phyloP scores from a whole-genome alignment of 1,140 invertebrate species.

The Diachasmimorpha longicaudata region DNA sequence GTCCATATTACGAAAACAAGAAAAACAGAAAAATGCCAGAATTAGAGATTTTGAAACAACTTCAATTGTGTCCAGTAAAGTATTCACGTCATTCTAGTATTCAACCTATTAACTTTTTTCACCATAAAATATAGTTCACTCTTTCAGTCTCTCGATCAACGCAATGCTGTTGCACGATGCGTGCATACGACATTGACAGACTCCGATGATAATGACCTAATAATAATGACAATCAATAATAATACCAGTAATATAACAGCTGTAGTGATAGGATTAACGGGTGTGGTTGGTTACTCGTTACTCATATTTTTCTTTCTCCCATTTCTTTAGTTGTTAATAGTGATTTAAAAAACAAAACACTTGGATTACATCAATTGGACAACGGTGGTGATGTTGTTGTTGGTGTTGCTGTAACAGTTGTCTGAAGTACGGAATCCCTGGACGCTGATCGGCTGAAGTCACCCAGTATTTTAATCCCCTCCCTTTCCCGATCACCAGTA shows the following conservation, averaged over 20 bases:
- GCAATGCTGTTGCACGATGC: slow-evolving; percentile 26
- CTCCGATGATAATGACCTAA: slow-evolving; percentile 31
- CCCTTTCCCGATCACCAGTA: slow-evolving; percentile 64
- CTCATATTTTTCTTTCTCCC: neutral
- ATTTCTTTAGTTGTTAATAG: neutral
- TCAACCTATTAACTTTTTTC: neutral
- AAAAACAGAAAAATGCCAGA: neutral
- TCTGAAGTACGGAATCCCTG: slow-evolving; percentile 69
- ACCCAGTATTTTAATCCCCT: slow-evolving; percentile 70
- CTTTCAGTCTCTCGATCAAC: slow-evolving; percentile 21
- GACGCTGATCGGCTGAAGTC: slow-evolving; percentile 73
- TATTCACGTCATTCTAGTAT: neutral
- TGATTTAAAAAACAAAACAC: neutral
- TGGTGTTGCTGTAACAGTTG: slow-evolving; percentile 53
- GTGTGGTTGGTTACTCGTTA: slow-evolving; percentile 16
- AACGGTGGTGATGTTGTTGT: slow-evolving; percentile 52
- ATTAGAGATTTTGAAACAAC: neutral
- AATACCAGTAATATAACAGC: slow-evolving; percentile 31
- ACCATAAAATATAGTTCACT: slow-evolving; percentile 10
- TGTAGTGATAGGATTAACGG: slow-evolving; percentile 33
- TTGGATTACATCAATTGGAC: slow-evolving; percentile 43
- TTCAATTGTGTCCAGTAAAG: neutral
- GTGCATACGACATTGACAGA: slow-evolving; percentile 21
- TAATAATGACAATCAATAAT: slow-evolving; percentile 32
- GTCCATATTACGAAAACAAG: neutral